Evolutionary conservation across 2,888 invertebrate species (phyloP), one percentile per base, ranked within the genome.

Genomic region (Drosophila trichaetosa): DNA sequence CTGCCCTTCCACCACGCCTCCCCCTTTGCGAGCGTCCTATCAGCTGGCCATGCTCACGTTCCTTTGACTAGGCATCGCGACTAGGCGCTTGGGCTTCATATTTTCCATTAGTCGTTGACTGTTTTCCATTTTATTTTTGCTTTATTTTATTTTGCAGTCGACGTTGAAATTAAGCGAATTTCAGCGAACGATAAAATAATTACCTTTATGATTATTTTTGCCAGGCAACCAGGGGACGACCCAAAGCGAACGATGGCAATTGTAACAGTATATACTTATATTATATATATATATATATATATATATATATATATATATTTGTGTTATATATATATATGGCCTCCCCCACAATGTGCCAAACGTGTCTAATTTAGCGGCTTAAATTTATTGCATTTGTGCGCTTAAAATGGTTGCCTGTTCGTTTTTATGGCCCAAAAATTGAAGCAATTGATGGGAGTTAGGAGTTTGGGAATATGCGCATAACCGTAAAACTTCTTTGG

Each of bases 131-230:
- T 51, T 63, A 38, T 21, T 33, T 53, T 57, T 38, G 34, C 18
- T 42, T 49, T 51, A 56, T 69, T 52, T 60, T 60, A 68, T 63
- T 65, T 57, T 64, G 58, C 64, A 48, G 65, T 56, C 67, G 49
- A 67, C 59, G 69, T 76, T 34, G 78, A 83, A 84, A 82, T 83
- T 84, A 84, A 83, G 80, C 84, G 83, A 84, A 79, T 84, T 85
- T 82, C 74, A 80, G 74, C 80, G 72, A 82, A 77, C 81, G 86
- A 84, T 87, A 83, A 87, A 87, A 87, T 87, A 87, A 87, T 87
- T 87, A 84, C 87, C 84, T 83, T 83, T 87, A 83, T 87, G 84
- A 87, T 87, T 87, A 87, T 84, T 81, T 87, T 84, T 56, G 59
- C 76, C 62, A 42, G 59, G 38, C 48, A 40, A 29, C 29, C 36